Percentiles rank a stretch among this genome's conserved stretches.
Conservation (phyloP, 2,888 invertebrate species). For the Meghimatium bilineatum region DNA sequence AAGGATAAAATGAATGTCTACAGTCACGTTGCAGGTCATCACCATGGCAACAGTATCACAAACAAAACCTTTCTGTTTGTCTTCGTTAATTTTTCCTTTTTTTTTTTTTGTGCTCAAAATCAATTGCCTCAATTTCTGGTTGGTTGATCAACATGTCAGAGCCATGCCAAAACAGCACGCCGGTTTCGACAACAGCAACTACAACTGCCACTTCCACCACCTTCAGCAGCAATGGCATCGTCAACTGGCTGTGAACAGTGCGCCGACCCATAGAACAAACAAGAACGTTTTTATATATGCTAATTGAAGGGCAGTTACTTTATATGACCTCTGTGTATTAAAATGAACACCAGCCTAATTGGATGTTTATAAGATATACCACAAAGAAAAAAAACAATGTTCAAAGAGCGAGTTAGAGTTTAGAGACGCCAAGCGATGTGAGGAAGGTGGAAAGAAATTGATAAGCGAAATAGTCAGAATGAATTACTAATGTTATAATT, state of each 20-base stretch:
- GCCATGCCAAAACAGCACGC: slow-evolving; percentile 33
- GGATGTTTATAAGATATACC: background rate
- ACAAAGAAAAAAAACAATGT: too few relatives aligned
- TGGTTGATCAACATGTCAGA: slow-evolving; percentile 36
- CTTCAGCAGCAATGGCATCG: background rate
- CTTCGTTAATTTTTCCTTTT: background rate
- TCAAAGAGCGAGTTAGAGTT: too few relatives aligned
- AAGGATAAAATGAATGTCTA: background rate
- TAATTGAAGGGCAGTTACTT: background rate
- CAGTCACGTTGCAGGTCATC: background rate
- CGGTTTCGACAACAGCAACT: slow-evolving; percentile 16
- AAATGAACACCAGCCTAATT: slow-evolving; percentile 7
- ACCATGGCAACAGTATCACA: background rate
- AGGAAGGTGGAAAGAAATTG: background rate
- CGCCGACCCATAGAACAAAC: slow-evolving; percentile 2
- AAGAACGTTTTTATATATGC: background rate
- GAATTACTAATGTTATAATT: too few relatives aligned
- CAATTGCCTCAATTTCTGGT: slow-evolving; percentile 37
- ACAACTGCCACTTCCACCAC: slow-evolving; percentile 28
- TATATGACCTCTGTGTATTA: background rate
- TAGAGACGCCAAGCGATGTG: too few relatives aligned
- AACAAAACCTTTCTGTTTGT: background rate
- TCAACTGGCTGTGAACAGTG: background rate
- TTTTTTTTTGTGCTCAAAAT: background rate
- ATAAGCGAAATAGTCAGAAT: too few relatives aligned